These are phyloP conservation scores for Notolepis coatsorum DNA, from an alignment of 2,797 vertebrate species.

Conservation along the genomic window DNA sequence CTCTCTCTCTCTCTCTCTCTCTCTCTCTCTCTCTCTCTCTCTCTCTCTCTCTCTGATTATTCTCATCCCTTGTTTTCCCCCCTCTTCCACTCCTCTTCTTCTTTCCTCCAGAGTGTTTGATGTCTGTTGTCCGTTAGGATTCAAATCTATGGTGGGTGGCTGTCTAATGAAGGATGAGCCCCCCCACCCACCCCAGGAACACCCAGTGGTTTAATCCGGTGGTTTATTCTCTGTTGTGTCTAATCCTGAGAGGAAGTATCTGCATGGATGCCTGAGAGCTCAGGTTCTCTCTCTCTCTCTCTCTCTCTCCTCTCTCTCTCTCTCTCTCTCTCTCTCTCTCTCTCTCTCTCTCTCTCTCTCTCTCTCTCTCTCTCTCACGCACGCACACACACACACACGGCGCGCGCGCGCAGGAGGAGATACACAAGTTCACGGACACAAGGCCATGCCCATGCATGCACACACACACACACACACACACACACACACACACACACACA, in stretches of 20 bases:
- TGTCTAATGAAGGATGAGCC: constrained; percentile 56
- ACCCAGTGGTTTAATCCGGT: constrained; percentile 44
- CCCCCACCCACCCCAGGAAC: constrained; percentile 23
- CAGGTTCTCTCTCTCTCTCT: constrained; percentile 45
- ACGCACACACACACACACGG: too few species aligned
- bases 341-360: too few species aligned
- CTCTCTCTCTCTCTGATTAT: constrained; percentile 20
- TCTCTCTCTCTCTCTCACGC: too few species aligned
- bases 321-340: too few species aligned
- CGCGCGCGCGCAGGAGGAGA: too few species aligned
- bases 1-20: constrained; percentile 27
- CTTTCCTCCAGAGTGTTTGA: constrained; percentile 17
- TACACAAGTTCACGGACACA: too few species aligned
- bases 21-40: constrained; percentile 22
- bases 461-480: too few species aligned
- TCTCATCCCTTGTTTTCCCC: constrained; percentile 39
- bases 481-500: too few species aligned
- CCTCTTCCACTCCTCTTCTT: constrained; percentile 10
- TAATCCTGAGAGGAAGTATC: constrained; percentile 58
- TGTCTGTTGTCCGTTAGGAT: constrained; percentile 26
- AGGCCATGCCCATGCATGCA: too few species aligned
- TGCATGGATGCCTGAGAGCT: constrained; percentile 31
- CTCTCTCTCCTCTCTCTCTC: too few species aligned
- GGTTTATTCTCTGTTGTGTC: constrained; percentile 18
- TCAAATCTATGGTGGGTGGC: constrained; percentile 11